Evolutionary conservation across 2,888 invertebrate species (phyloP).

Genomic region (Ditula angustiorana): DNA sequence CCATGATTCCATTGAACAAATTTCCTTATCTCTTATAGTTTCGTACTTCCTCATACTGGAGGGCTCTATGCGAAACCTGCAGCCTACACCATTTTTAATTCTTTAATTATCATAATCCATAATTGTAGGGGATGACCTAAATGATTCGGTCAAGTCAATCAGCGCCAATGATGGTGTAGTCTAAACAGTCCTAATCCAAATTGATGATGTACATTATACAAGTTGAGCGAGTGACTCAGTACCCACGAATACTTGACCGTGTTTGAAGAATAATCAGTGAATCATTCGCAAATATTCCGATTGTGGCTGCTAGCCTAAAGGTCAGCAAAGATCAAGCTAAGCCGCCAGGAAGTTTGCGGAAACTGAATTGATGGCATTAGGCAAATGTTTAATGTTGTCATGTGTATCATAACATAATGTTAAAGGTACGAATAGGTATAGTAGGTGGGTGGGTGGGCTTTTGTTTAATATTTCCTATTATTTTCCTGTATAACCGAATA

Average conservation of each 20-base stretch:
- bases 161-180: constrained; percentile 27
- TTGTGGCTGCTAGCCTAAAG: constrained; percentile 57
- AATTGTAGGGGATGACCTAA: constrained; percentile 27
- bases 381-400: constrained; percentile 32
- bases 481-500: no score
- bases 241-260: constrained; percentile 34
- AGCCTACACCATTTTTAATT: no score
- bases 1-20: no score
- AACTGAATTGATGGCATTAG: constrained; percentile 7
- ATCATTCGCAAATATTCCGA: constrained; percentile 54
- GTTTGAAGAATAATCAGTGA: constrained; percentile 47
- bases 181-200: constrained; percentile 39
- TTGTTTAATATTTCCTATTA: no score
- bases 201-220: constrained; percentile 37
- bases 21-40: no score
- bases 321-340: constrained; percentile 58
- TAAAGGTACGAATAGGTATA: no score
- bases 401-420: no score
- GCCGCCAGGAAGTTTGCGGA: constrained; percentile 45
- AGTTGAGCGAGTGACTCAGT: constrained; percentile 40
- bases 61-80: no score
- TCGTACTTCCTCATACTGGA: no score
- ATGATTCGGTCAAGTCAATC: constrained; percentile 30
- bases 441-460: no score
- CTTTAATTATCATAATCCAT: no score